Percentiles rank a stretch among this genome's conserved stretches.
Conservation (phyloP, 2,888 invertebrate genomes). For the Drosophila prostipennis region DNA sequence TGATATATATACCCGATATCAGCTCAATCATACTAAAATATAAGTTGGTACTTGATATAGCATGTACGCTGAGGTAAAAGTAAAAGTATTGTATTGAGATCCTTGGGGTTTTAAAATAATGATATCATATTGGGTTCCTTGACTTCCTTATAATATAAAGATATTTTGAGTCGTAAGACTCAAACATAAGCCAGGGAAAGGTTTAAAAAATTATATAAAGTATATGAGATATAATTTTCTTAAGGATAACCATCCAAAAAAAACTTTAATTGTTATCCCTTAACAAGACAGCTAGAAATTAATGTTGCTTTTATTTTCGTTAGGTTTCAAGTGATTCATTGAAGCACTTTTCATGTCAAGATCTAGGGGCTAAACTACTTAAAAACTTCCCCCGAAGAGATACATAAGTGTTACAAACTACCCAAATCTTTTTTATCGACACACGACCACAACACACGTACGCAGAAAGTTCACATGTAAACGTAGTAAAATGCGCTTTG, state of each 20-base stretch:
- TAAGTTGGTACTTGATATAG: slow-evolving; percentile 1
- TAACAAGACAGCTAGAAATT: not conserved
- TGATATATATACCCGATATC: not conserved
- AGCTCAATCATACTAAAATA: slow-evolving; percentile 1
- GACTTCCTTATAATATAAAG: not conserved
- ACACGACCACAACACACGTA: slow-evolving; percentile 11
- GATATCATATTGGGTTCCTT: no score
- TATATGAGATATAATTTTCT: not conserved
- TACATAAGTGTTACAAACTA: slow-evolving; percentile 13
- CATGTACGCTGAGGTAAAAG: slow-evolving; percentile 1
- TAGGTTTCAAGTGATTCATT: not conserved
- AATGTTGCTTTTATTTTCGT: not conserved
- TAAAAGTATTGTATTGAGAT: not conserved
- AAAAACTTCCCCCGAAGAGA: slow-evolving; percentile 12
- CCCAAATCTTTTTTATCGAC: slow-evolving; percentile 10
- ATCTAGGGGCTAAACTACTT: not conserved
- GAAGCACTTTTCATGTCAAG: slow-evolving; percentile 1
- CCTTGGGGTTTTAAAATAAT: no score
- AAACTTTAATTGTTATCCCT: not conserved
- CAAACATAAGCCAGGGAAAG: no score
- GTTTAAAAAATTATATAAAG: no score
- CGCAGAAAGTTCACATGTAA: slow-evolving; percentile 21
- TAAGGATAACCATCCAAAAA: not conserved
- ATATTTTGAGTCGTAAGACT: no score
- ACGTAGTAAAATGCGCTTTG: slow-evolving; percentile 42